Conservation (phyloP, 1,140 invertebrate species). For the Calephelis virginiensis region DNA sequence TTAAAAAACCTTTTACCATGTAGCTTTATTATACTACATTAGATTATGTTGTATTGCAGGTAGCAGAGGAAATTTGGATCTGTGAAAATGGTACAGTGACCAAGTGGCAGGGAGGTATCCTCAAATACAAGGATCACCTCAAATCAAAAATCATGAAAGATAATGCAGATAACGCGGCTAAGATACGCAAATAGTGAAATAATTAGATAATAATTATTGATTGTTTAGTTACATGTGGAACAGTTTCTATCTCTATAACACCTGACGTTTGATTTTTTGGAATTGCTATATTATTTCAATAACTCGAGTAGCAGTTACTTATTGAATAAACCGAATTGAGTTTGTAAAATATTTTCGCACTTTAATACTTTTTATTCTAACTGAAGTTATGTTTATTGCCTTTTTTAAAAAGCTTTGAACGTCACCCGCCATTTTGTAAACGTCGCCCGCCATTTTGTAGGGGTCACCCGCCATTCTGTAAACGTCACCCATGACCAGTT, state of each 20-base stretch:
- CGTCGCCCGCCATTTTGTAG: too few relatives aligned
- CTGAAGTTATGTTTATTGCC: too few relatives aligned
- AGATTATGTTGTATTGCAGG: constrained; percentile 79
- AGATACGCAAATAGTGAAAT: constrained; percentile 62
- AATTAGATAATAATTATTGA: constrained; percentile 18
- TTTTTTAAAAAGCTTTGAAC: too few relatives aligned
- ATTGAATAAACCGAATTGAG: too few relatives aligned
- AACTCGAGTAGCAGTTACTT: too few relatives aligned
- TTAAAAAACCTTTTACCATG: too few relatives aligned
- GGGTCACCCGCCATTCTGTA: too few relatives aligned
- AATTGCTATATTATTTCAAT: neutral
- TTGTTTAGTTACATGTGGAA: constrained; percentile 12
- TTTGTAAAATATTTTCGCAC: too few relatives aligned
- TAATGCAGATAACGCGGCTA: constrained; percentile 74
- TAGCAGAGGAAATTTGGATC: constrained; percentile 99
- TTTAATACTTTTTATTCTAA: too few relatives aligned
- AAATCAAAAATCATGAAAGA: constrained; percentile 89
- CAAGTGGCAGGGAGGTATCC: constrained; percentile 98
- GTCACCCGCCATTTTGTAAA: too few relatives aligned
- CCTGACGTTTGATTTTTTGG: neutral
- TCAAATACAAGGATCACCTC: constrained; percentile 97
- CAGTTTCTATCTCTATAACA: constrained; percentile 22
- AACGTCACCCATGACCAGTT: too few relatives aligned
- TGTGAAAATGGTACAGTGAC: constrained; percentile 97
- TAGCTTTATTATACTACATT: too few relatives aligned